Conservation (phyloP, 2,113 vertebrate genomes). For the Erpornis zantholeuca region DNA sequence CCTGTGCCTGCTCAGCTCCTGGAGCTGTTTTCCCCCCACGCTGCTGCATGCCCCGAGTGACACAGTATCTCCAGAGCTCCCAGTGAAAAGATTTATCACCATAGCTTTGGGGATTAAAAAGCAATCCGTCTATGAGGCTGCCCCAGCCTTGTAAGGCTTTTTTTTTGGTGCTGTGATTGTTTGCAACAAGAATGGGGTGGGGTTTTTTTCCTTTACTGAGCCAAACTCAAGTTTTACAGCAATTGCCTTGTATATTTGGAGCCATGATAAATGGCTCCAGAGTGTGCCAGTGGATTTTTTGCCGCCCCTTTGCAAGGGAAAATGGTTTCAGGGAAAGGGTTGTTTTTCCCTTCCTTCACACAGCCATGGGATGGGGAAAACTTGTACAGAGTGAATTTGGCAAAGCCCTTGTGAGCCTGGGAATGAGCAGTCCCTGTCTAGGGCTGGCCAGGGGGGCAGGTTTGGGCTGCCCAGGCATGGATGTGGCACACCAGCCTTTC, state of each 20-base stretch:
- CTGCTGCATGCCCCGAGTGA: not conserved
- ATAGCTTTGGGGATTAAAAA: conserved; percentile 57
- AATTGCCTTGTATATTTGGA: not conserved
- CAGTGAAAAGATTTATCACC: conserved; percentile 53
- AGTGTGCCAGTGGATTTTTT: not conserved
- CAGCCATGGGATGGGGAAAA: not conserved
- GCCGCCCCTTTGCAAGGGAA: not conserved
- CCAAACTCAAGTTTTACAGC: conserved; percentile 24
- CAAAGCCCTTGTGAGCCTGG: not conserved
- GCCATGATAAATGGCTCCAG: conserved; percentile 8
- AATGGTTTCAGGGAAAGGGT: not conserved
- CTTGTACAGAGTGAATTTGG: rapidly evolving
- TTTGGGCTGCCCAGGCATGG: not conserved
- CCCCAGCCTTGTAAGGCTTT: conserved; percentile 66
- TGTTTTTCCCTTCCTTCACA: not conserved
- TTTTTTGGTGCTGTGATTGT: conserved; percentile 4
- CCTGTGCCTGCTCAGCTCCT: not conserved
- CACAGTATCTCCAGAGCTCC: not conserved
- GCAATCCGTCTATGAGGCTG: conserved; percentile 41
- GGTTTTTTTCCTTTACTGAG: not conserved
- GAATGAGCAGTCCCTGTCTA: not conserved
- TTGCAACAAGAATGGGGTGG: not conserved
- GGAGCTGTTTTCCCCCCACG: rapidly evolving
- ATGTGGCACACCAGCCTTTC: not conserved
- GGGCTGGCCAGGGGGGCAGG: not conserved